Base-by-base conservation (phyloP, 2,797 vertebrate species). In the Ambastaia sidthimunki region DNA sequence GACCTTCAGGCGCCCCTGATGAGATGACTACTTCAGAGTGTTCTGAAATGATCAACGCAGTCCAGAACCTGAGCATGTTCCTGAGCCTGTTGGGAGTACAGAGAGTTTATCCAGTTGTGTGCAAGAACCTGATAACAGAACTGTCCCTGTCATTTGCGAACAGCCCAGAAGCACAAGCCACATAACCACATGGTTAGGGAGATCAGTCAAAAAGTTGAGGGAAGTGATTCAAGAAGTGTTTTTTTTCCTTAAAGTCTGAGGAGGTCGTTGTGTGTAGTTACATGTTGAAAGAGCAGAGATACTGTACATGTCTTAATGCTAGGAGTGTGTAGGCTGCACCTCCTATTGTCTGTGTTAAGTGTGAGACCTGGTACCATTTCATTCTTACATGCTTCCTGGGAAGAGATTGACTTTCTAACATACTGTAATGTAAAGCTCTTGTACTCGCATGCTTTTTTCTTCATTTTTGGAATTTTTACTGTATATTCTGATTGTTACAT, bases 341-440 rank as follows among this genome's bases (percentile, higher is more conserved):
- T 76, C 74, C 47, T 71, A 60, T 78, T 44, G 4, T 79, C 70
- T 80, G 78, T 80, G 60, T 50, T 74, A 31, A 54, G 70, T 57
- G 72, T 66, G 37, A 70, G 19, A 63, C 65, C 54, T 67, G 78
- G 59, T 74, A 66, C 78, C 71, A 73, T 63, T 52, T 48, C 48
- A 23, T 59, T 25, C 78, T 80, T 67, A 18, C 12, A 28, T 48
- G 74, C 62, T 80, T 80, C 71, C 52, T 80, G 31, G 44, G 78
- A 74, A 80, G 25, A 28, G 71, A 54, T 54, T 44, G 7, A 16
- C 54, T 79, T 63, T 62, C 21, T 60, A 60, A 50, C 70, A 66
- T 66, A 47, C 41, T 48, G 70, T 80, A 70, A 28, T 28, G 25
- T 6, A 55, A 54, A 70, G 67, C 19, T 37, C 34, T 34, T 41